phyloP scores from a whole-genome alignment of 23 tunicate genomes.

The Oikopleura vanhoeffeni region DNA sequence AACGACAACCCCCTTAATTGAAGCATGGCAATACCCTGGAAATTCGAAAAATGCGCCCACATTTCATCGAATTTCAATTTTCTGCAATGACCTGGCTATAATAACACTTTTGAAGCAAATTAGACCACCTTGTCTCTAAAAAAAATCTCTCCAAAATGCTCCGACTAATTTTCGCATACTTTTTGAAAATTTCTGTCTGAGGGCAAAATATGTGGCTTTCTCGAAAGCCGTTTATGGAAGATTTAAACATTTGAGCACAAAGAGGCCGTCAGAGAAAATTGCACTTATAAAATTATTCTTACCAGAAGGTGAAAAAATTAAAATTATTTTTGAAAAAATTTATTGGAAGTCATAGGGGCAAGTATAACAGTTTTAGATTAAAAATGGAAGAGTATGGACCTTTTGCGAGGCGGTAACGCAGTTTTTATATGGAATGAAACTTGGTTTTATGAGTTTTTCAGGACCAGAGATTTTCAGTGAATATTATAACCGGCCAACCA shows the following conservation, averaged over 20 bases:
- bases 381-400: not conserved
- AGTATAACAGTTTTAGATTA: not conserved
- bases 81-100: not conserved
- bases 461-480: not conserved
- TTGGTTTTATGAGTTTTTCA: not conserved
- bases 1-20: too few relatives aligned
- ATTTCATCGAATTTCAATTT: not conserved
- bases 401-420: not conserved
- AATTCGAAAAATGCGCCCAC: not conserved
- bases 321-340: not conserved
- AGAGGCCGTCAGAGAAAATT: not conserved
- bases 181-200: too few relatives aligned
- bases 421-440: not conserved
- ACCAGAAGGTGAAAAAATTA: not conserved
- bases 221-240: not conserved
- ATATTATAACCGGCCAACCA: not conserved
- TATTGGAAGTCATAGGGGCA: not conserved
- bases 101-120: too few relatives aligned
- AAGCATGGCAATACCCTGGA: not conserved
- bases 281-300: not conserved
- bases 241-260: not conserved
- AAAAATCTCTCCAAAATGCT: too few relatives aligned
- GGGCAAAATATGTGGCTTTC: not conserved
- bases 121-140: too few relatives aligned
- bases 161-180: too few relatives aligned